A percentile compares a stretch with the other conserved stretches of the same genome.
Evolutionary conservation across 2,113 vertebrate genomes (phyloP).

Genomic region (Formicarius rufipectus): DNA sequence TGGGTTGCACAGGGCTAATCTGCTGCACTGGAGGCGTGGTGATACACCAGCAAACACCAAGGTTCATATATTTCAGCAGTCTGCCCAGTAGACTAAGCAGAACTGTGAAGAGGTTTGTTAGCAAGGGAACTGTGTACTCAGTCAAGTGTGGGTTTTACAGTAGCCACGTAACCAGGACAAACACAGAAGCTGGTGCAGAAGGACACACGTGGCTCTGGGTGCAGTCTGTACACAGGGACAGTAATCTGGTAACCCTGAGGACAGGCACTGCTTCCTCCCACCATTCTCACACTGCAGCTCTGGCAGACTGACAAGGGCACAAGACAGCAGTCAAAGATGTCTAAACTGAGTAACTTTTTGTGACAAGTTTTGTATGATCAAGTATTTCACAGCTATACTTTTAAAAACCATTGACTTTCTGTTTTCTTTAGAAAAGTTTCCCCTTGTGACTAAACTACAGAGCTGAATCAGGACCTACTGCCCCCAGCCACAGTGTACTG

Average conservation of each 20-base stretch:
- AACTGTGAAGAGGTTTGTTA: not conserved
- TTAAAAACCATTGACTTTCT: not conserved
- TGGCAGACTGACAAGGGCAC: not conserved
- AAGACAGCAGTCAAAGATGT: not conserved
- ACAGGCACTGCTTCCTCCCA: not conserved
- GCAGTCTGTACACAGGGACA: not conserved
- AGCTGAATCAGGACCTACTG: not conserved
- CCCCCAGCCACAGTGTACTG: not conserved
- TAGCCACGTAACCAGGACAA: not conserved
- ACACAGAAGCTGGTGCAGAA: not conserved
- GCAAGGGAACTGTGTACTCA: not conserved
- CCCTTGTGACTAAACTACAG: not conserved
- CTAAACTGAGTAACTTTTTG: not conserved
- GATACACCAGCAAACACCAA: not conserved
- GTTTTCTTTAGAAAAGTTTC: not conserved
- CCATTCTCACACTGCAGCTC: not conserved
- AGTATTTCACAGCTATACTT: not conserved
- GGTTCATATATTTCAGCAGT: not conserved
- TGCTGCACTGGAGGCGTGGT: not conserved
- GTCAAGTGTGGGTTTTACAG: not conserved
- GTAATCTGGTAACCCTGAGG: not conserved
- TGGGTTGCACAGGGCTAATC: not conserved
- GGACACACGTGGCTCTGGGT: fast-evolving
- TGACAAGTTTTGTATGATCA: not conserved
- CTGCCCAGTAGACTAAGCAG: not conserved